These are phyloP conservation scores for Rhopalosiphum maidis DNA, from an alignment of 1,140 invertebrate species.

Conservation along the genomic window DNA sequence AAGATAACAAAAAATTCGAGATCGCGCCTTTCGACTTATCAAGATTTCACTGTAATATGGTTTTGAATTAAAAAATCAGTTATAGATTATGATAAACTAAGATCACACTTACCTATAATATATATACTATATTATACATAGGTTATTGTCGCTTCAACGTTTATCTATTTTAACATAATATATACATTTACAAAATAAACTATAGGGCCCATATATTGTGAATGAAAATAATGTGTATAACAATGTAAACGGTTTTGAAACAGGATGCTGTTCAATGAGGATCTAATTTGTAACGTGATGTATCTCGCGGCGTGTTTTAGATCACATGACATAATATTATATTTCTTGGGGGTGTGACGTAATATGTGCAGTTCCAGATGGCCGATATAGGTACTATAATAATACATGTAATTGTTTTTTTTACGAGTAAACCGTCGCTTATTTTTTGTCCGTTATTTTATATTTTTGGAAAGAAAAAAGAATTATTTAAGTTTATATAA, in stretches of 20 bases:
- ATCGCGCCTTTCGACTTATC: too few relatives aligned
- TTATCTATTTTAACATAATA: background rate
- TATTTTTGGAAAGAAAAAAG: background rate
- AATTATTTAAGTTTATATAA: background rate
- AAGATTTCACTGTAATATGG: background rate
- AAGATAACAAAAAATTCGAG: too few relatives aligned
- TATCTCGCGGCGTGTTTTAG: background rate
- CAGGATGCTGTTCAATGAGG: constrained; percentile 22
- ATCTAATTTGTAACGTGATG: background rate
- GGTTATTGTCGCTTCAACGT: background rate
- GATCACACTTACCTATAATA: background rate
- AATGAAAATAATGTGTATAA: background rate
- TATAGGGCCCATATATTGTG: background rate
- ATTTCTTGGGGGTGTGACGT: background rate
- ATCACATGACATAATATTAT: background rate
- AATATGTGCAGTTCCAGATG: background rate
- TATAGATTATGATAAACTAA: background rate
- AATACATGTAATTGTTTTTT: background rate
- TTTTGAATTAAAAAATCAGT: background rate
- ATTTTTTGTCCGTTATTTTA: background rate
- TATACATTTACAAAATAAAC: background rate
- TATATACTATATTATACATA: background rate
- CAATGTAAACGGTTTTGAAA: background rate
- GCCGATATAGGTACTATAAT: background rate
- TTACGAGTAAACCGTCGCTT: background rate